Percentiles rank a stretch among this genome's conserved stretches.
Evolutionary conservation across 2,888 invertebrate species (phyloP).

Genomic region (Leptothorax acervorum): DNA sequence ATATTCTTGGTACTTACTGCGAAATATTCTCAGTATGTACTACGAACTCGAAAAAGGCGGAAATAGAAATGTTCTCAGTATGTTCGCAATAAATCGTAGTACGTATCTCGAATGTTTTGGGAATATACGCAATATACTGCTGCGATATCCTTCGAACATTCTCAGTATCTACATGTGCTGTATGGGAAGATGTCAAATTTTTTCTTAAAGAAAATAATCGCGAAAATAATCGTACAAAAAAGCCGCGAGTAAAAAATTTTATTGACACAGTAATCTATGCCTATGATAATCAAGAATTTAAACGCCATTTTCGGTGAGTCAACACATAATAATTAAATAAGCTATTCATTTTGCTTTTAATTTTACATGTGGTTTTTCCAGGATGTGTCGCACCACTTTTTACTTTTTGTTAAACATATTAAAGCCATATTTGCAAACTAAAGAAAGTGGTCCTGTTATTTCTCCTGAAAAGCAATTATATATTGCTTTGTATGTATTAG

Average conservation of each 20-base stretch:
- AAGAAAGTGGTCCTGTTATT: slow-evolving; percentile 11
- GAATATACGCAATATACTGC: too few relatives aligned
- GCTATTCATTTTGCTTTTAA: background rate
- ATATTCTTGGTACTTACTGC: too few relatives aligned
- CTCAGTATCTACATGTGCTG: too few relatives aligned
- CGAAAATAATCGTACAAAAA: background rate
- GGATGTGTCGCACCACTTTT: background rate
- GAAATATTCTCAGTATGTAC: too few relatives aligned
- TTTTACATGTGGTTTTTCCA: background rate
- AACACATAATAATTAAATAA: background rate
- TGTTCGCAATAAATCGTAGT: too few relatives aligned
- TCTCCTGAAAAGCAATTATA: slow-evolving; percentile 10
- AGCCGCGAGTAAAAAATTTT: background rate
- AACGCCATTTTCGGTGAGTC: background rate
- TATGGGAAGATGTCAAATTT: background rate
- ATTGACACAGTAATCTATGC: background rate
- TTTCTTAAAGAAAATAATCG: background rate
- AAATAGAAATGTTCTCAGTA: too few relatives aligned
- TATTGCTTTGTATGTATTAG: slow-evolving; percentile 9
- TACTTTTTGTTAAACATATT: slow-evolving; percentile 9
- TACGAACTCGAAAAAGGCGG: too few relatives aligned
- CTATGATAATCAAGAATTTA: background rate
- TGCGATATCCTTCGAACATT: too few relatives aligned
- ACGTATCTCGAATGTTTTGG: too few relatives aligned
- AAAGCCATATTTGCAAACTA: background rate